Conservation (phyloP, 2,113 vertebrate species). For the Pangasianodon gigas region DNA sequence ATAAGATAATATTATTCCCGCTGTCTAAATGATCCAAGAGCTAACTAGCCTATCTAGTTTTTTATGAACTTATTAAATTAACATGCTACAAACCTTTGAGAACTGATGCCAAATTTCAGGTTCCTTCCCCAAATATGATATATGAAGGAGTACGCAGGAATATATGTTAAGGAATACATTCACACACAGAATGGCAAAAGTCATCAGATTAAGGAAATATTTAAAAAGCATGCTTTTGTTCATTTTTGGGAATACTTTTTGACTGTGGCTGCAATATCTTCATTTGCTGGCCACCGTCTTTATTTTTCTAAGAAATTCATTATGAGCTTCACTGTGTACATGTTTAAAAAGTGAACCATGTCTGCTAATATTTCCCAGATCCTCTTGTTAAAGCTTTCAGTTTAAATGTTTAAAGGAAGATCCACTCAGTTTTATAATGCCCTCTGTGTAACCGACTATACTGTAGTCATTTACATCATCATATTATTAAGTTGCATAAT, state of each 20-base stretch:
- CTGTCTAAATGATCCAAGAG: not conserved
- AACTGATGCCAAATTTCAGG: not conserved
- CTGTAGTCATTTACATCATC: slow-evolving; percentile 5
- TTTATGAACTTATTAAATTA: not conserved
- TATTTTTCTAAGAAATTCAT: not conserved
- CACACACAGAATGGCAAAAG: not conserved
- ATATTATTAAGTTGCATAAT: slow-evolving; percentile 53
- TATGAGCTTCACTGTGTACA: not conserved
- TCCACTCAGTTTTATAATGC: not conserved
- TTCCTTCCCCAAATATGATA: not conserved
- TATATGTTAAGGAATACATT: not conserved
- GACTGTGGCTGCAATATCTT: not conserved
- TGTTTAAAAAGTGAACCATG: not conserved
- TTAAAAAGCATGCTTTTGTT: not conserved
- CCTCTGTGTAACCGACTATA: not conserved
- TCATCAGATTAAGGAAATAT: not conserved
- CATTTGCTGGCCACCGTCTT: not conserved
- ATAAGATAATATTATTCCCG: not conserved
- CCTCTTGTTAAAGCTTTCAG: not conserved
- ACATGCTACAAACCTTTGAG: not conserved
- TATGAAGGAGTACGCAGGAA: not conserved
- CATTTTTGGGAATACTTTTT: not conserved
- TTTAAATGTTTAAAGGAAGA: not conserved
- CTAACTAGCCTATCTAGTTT: not conserved
- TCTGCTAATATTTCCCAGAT: not conserved